Evolutionary conservation across 2,113 vertebrate genomes (phyloP).

Genomic region (Callocephalon fimbriatum): DNA sequence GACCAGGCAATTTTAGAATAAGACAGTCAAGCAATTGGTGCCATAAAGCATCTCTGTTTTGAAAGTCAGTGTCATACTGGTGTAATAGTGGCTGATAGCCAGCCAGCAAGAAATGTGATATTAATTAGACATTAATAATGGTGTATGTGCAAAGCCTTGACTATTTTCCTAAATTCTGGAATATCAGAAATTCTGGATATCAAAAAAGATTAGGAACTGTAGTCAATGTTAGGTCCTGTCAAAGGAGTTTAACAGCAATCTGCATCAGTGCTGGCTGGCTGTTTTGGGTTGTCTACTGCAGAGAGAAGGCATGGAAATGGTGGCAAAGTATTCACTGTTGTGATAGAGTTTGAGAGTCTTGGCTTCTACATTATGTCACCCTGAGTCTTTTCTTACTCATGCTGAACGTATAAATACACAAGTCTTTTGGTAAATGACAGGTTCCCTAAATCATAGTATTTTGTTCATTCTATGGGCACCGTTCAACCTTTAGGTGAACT

Average conservation of each 20-base stretch:
- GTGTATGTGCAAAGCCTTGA: not conserved
- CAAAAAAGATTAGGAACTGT: not conserved
- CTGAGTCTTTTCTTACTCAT: not conserved
- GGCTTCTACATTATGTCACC: not conserved
- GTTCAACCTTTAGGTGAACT: not conserved
- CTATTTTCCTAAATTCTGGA: not conserved
- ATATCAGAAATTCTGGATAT: not conserved
- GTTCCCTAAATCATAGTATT: not conserved
- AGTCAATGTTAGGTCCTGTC: not conserved
- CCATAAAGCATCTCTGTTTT: conserved; percentile 8
- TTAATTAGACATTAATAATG: conserved; percentile 5
- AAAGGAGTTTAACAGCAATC: not conserved
- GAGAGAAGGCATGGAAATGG: not conserved
- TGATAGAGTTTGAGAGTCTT: not conserved
- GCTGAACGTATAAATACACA: not conserved
- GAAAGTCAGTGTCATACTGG: not conserved
- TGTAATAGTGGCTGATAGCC: not conserved
- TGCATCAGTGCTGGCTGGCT: not conserved
- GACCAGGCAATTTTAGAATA: conserved; percentile 2
- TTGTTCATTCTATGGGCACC: not conserved
- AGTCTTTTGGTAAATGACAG: not conserved
- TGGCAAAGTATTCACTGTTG: not conserved
- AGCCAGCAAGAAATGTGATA: not conserved
- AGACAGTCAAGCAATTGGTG: conserved; percentile 3
- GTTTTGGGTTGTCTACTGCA: not conserved